These are phyloP conservation scores for Eurosta solidaginis DNA, from an alignment of 1,140 invertebrate genomes.

Conservation along the genomic window DNA sequence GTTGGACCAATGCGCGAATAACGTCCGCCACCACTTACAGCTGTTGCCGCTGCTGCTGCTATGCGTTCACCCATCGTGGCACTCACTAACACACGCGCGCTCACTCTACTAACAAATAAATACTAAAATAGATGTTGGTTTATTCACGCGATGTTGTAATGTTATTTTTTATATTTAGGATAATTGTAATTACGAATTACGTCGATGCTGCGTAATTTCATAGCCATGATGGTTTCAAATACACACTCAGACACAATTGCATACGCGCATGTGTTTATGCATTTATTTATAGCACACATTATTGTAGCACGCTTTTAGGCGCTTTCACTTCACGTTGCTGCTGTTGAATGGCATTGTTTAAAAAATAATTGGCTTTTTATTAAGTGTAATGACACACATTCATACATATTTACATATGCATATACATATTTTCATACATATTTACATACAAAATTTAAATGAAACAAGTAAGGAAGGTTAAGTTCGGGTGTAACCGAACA, in stretches of 20 bases:
- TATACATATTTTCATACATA: too few relatives aligned
- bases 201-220: neutral
- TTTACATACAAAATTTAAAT: too few relatives aligned
- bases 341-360: neutral
- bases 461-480: too few relatives aligned
- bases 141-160: too few relatives aligned
- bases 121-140: constrained; percentile 2
- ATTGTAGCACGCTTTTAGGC: neutral
- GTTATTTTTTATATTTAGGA: too few relatives aligned
- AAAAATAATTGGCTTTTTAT: neutral
- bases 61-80: constrained; percentile 9
- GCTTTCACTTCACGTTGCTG: neutral
- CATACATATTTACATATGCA: neutral
- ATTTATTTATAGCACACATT: neutral
- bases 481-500: too few relatives aligned
- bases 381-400: neutral
- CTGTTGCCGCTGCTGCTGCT: neutral
- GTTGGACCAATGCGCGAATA: constrained; percentile 60
- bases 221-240: too few relatives aligned
- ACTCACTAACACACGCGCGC: neutral
- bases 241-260: too few relatives aligned
- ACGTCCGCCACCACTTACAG: constrained; percentile 43
- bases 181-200: too few relatives aligned
- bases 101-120: too few relatives aligned
- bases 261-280: neutral